Evolutionary conservation across 2,888 invertebrate genomes (phyloP), one percentile per base, ranked within the genome.

Genomic region (Megamerina dolium): DNA sequence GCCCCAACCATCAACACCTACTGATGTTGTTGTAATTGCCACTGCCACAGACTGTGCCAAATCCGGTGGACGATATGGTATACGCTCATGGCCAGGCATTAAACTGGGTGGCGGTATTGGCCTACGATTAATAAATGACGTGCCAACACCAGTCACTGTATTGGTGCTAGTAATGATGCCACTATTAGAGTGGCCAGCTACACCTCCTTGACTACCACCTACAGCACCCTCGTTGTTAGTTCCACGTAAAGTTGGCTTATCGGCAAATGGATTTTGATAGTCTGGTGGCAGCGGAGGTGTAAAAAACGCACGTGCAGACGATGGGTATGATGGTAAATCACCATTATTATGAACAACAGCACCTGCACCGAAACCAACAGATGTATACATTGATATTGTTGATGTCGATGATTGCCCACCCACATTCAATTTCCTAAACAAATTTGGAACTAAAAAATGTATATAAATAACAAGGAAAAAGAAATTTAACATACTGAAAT

Each of bases 201-300:
- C n/a, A n/a, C n/a, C n/a, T n/a, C n/a, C n/a, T n/a, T n/a, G n/a
- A n/a, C n/a, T n/a, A n/a, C n/a, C n/a, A n/a, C n/a, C n/a, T 9
- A 23, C 6, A 23, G 23, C 29, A n/a, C 72, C 70, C 32, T 80
- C 80, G 26, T 77, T 77, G 56, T 79, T 78, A n/a, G 79, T 76
- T 56, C 85, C 86, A 59, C 89, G 77, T 46, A 90, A 74, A 35
- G 89, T 90, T 39, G 89, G 89, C 69, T 87, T 89, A 65, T 89
- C 87, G n/a, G 87, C 87, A 63, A 89, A 89, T 1, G 89, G 88
- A 73, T 87, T 87, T 49, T 82, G 78, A 64, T 85, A 87, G 69
- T 87, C 87, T 8, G 86, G 87, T 12, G 88, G 89, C 52, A 89
- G 68, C 0, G 88, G 88, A 2, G 89, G 89, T 1, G 89, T 89